Conservation (phyloP, 2,888 invertebrate genomes). For the Drosophila formosana region DNA sequence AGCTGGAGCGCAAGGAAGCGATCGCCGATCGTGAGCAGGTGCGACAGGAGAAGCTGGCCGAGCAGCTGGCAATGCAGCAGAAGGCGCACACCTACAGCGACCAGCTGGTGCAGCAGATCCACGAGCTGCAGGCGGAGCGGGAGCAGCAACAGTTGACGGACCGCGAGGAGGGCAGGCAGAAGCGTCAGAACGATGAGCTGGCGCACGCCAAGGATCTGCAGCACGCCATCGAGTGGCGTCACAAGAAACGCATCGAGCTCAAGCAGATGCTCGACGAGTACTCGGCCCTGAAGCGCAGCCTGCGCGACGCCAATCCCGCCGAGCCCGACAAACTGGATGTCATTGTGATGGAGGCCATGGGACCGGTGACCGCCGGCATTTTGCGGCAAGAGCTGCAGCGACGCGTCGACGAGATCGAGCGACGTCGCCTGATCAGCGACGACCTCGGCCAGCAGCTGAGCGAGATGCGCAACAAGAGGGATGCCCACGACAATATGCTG, state of each 20-base stretch:
- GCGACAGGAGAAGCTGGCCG: constrained; percentile 40
- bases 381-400: constrained; percentile 19
- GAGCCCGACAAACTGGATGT: constrained; percentile 31
- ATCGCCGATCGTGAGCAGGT: constrained; percentile 19
- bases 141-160: constrained; percentile 3
- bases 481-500: constrained; percentile 54
- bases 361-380: constrained; percentile 37
- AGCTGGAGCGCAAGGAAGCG: constrained; percentile 31
- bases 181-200: constrained; percentile 42
- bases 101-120: constrained; percentile 53
- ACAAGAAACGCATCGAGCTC: constrained; percentile 43
- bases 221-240: constrained; percentile 15
- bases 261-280: constrained; percentile 17
- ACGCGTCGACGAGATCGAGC: constrained; percentile 29
- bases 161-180: constrained; percentile 46
- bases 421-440: constrained; percentile 37
- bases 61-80: constrained; percentile 18
- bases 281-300: background rate
- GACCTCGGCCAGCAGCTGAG: constrained; percentile 40
- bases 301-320: background rate
- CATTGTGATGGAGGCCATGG: constrained; percentile 56
- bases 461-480: constrained; percentile 41
- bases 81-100: constrained; percentile 42
- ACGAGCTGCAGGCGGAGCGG: constrained; percentile 25
- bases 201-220: constrained; percentile 23